These are phyloP conservation scores for Azorinus chamasolen DNA, from an alignment of 2,888 invertebrate genomes.

Conservation along the genomic window DNA sequence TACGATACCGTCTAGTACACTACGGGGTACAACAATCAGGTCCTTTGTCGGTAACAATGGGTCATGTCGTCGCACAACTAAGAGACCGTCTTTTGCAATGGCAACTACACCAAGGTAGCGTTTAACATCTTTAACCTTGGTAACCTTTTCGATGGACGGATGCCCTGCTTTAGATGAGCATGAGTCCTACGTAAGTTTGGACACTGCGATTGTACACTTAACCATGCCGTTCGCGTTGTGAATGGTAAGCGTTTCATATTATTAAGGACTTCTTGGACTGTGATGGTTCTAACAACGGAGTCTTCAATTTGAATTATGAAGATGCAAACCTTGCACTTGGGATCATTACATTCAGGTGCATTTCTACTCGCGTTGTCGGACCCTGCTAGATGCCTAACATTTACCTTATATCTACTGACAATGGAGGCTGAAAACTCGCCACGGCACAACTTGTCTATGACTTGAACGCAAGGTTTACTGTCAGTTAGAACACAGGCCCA, in stretches of 20 bases:
- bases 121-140: conserved; percentile 62
- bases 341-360: conserved; percentile 48
- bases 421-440: conserved; percentile 37
- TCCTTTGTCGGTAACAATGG: conserved; percentile 32
- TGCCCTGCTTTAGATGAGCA: conserved; percentile 62
- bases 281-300: conserved; percentile 50
- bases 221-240: conserved; percentile 49
- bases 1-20: no score
- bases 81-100: conserved; percentile 27
- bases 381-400: conserved; percentile 36
- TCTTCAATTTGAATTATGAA: conserved; percentile 49
- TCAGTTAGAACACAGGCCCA: conserved; percentile 61
- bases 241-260: conserved; percentile 38
- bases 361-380: conserved; percentile 56
- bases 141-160: conserved; percentile 62
- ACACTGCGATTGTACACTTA: conserved; percentile 51
- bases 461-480: conserved; percentile 68
- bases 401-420: conserved; percentile 23
- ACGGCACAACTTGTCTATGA: conserved; percentile 55
- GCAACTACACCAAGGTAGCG: conserved; percentile 43
- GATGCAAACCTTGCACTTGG: conserved; percentile 54
- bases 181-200: conserved; percentile 52
- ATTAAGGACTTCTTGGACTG: conserved; percentile 18
- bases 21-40: conserved; percentile 54
- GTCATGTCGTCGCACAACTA: conserved; percentile 11